Conservation (phyloP, 2,888 invertebrate species). For the Hydrotaea diabolus region DNA sequence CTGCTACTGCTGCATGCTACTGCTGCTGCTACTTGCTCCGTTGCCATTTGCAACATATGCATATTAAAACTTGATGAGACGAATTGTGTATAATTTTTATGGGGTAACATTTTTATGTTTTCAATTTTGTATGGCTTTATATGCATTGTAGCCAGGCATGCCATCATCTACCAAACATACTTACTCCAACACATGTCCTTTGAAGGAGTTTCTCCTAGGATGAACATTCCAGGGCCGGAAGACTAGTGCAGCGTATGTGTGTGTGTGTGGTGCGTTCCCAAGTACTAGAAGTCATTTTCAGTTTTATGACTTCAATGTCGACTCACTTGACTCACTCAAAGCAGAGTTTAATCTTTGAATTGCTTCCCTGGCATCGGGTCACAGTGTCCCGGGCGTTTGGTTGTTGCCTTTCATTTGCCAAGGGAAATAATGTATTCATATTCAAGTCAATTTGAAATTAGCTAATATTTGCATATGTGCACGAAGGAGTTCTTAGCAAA, state of each 20-base stretch:
- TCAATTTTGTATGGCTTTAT: constrained; percentile 30
- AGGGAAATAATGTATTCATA: constrained; percentile 8
- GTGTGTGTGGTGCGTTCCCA: background rate
- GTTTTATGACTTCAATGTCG: background rate
- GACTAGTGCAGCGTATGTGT: background rate
- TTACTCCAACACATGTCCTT: background rate
- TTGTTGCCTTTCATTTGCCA: background rate
- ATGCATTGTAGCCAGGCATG: background rate
- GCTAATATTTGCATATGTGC: constrained; percentile 1
- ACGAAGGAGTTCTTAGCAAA: no score
- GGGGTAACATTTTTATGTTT: constrained; percentile 47
- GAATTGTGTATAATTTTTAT: constrained; percentile 59
- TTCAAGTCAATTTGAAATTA: constrained; percentile 7
- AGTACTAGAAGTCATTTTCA: constrained; percentile 12
- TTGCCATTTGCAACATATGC: constrained; percentile 39
- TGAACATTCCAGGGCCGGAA: background rate
- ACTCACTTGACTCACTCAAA: background rate
- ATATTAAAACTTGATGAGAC: constrained; percentile 53
- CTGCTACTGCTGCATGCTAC: background rate
- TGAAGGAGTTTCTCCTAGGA: constrained; percentile 2
- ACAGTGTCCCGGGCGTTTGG: background rate
- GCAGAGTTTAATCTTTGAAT: constrained; percentile 17
- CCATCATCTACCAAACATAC: background rate
- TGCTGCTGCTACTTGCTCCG: background rate
- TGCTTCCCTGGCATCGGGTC: constrained; percentile 17